Base-by-base conservation (phyloP, 1,140 invertebrate genomes). In the Sitophilus oryzae region DNA sequence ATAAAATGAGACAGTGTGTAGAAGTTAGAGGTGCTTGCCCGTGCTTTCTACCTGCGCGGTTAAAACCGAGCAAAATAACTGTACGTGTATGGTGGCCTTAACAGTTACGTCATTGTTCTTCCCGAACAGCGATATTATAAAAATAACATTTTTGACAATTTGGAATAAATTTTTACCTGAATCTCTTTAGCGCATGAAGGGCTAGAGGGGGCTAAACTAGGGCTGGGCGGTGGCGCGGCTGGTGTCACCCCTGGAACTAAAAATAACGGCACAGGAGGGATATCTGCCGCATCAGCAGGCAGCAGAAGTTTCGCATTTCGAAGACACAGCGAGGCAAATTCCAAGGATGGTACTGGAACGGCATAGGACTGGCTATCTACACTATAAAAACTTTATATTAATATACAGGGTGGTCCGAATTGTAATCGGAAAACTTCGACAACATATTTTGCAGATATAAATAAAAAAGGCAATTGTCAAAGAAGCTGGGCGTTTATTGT, bases 281-380 rank as follows among this genome's bases (percentile, higher is more conserved):
- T 22, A 14, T 57, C 49, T 14, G 46, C 52, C n/a, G 59, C 58
- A 38, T 68, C 65, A 2, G 66, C 67, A 36, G 77, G 74, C 40
- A 84, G 61, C 41, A 91, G 68, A 40, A 80, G 77, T 10, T 89
- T 71, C 11, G 92, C 90, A 77, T 95, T 96, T 59, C 86, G 82
- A 37, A 96, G 67, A 72, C 92, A 96, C 4, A 95, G 68, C 9
- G 84, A 82, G 9, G 86, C 91, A 78, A 96, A 96, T 72, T 94
- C 89, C 40, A 96, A 71, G n/a, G 87, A 91, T 2, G 91, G 78
- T 36, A 88, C 83, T 40, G 91, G 91, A 52, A 93, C 87, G 1
- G 88, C 88, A 66, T 82, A 85, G 0, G 84, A 87, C 63, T 87
- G 79, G 35, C 81, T 79, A 59, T 86, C 78, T 3, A 69, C 60